Percentiles rank a stretch among this genome's conserved stretches.
phyloP scores from a whole-genome alignment of 2,888 invertebrate genomes.

The Lamellibrachia columna region DNA sequence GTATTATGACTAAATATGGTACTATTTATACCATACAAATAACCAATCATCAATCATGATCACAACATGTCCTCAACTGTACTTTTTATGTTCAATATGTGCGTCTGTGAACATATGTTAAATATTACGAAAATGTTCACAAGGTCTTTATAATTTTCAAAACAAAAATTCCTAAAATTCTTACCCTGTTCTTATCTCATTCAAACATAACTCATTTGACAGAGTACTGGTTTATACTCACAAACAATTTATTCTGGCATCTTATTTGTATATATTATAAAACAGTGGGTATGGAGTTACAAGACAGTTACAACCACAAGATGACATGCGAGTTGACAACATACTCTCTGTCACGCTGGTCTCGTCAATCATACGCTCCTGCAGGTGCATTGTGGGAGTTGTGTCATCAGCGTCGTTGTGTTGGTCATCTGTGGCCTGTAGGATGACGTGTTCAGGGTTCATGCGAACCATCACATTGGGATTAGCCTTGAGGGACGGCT shows the following conservation, averaged over 20 bases:
- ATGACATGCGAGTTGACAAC: background rate
- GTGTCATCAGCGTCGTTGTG: background rate
- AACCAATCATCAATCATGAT: background rate
- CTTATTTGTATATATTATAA: too few relatives aligned
- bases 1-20: background rate
- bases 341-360: background rate
- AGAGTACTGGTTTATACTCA: too few relatives aligned
- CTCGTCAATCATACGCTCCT: background rate
- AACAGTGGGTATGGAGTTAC: background rate
- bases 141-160: too few relatives aligned
- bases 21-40: background rate
- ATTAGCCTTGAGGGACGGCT: too few relatives aligned
- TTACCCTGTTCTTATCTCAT: too few relatives aligned
- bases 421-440: background rate
- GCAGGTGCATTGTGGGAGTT: background rate
- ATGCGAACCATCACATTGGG: constrained; percentile 6
- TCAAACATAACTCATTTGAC: too few relatives aligned
- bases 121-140: too few relatives aligned
- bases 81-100: too few relatives aligned
- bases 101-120: too few relatives aligned
- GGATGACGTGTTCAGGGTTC: background rate
- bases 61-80: background rate
- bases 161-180: too few relatives aligned
- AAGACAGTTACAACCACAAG: background rate
- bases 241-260: too few relatives aligned